phyloP scores from a whole-genome alignment of 2,113 vertebrate species.

The Syngnathus scovelli region DNA sequence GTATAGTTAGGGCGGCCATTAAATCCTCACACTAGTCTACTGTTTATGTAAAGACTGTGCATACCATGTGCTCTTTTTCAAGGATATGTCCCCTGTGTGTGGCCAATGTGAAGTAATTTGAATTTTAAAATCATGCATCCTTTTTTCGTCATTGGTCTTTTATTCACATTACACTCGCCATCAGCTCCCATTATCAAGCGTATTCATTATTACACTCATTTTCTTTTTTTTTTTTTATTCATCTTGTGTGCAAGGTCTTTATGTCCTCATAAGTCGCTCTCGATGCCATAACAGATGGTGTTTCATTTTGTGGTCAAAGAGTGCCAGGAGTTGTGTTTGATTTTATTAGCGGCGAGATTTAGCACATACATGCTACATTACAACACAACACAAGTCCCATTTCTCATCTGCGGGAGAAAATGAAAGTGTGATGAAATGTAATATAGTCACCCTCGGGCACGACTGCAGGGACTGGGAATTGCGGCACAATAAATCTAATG shows the following conservation, averaged over 20 bases:
- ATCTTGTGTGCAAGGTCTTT: conserved; percentile 65
- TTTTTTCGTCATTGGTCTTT: no score
- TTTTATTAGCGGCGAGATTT: conserved; percentile 99
- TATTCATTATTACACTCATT: conserved; percentile 55
- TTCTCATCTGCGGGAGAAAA: conserved; percentile 98
- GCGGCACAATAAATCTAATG: conserved; percentile 99
- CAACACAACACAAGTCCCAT: conserved; percentile 88
- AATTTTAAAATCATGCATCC: background rate
- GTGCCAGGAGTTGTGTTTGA: conserved; percentile 95
- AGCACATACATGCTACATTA: conserved; percentile 97
- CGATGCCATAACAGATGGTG: conserved; percentile 90
- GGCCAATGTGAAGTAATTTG: background rate
- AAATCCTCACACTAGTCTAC: background rate
- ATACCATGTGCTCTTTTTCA: background rate
- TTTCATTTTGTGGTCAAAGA: conserved; percentile 87
- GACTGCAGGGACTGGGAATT: conserved; percentile 94
- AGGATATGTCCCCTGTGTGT: background rate
- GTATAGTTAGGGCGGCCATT: background rate
- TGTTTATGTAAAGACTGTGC: background rate
- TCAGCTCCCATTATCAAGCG: conserved; percentile 50
- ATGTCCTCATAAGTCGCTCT: conserved; percentile 87
- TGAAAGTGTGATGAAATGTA: conserved; percentile 99
- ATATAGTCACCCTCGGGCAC: conserved; percentile 97
- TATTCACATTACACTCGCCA: conserved; percentile 19
- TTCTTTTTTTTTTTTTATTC: conserved; percentile 26